These are phyloP conservation scores for Cataglyphis rosenhaueri DNA, from an alignment of 2,888 invertebrate species.

Conservation along the genomic window DNA sequence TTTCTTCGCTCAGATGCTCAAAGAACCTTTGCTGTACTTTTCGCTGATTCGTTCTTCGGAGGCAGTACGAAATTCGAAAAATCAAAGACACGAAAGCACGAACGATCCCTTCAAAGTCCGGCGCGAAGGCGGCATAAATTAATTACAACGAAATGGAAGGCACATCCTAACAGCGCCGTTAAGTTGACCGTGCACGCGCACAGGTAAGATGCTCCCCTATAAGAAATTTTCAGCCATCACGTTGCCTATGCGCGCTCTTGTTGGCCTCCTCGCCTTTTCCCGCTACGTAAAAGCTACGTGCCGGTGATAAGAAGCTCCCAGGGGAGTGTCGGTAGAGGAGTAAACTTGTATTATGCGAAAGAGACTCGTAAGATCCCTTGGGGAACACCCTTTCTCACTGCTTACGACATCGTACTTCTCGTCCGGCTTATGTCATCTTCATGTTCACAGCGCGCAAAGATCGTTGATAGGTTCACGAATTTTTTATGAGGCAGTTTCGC, in stretches of 20 bases:
- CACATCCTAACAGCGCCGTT: slow-evolving; percentile 20
- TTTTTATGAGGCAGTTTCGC: slow-evolving; percentile 23
- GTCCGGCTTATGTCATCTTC: slow-evolving; percentile 33
- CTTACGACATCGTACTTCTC: slow-evolving; percentile 44
- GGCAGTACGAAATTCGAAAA: slow-evolving; percentile 17
- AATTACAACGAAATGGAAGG: slow-evolving; percentile 27
- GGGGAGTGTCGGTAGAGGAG: slow-evolving; percentile 51
- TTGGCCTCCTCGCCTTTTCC: slow-evolving; percentile 49
- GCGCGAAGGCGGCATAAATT: slow-evolving; percentile 22
- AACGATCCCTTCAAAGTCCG: slow-evolving; percentile 23
- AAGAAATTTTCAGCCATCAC: slow-evolving; percentile 51
- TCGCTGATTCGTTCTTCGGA: not conserved
- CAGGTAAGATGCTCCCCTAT: slow-evolving; percentile 29
- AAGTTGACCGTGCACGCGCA: not conserved
- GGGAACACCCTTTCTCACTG: slow-evolving; percentile 49
- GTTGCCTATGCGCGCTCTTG: slow-evolving; percentile 41
- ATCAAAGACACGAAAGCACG: slow-evolving; percentile 23
- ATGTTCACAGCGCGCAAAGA: slow-evolving; percentile 14
- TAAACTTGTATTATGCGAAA: slow-evolving; percentile 67
- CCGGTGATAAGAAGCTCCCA: slow-evolving; percentile 63
- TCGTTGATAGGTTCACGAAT: slow-evolving; percentile 25
- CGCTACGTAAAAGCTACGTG: slow-evolving; percentile 51
- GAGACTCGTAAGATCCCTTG: slow-evolving; percentile 52
- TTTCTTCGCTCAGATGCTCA: slow-evolving; percentile 21
- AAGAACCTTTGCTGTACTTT: slow-evolving; percentile 1